Evolutionary conservation across 2,113 vertebrate genomes (phyloP).

Genomic region (Taurulus bubalis): DNA sequence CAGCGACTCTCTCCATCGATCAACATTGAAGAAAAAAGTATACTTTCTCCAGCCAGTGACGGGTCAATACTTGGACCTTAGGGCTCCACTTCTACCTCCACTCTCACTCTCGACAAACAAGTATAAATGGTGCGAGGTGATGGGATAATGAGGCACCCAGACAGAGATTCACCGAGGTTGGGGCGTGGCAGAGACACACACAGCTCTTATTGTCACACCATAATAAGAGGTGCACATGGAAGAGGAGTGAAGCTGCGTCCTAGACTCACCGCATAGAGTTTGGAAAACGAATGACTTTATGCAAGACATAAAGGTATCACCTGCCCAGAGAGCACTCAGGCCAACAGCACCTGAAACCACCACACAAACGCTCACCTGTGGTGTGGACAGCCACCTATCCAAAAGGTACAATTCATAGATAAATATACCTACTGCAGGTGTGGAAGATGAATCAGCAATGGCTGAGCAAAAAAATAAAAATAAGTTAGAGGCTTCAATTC

Average conservation of each 20-base stretch:
- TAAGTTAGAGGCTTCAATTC: constrained; percentile 10
- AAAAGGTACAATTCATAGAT: constrained; percentile 44
- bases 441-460: constrained; percentile 28
- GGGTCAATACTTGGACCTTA: constrained; percentile 55
- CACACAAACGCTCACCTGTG: constrained; percentile 3
- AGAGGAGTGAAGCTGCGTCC: constrained; percentile 17
- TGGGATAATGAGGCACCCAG: constrained; percentile 66
- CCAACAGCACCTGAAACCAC: constrained; percentile 1
- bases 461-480: background rate
- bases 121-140: constrained; percentile 73
- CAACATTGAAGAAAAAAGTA: constrained; percentile 32
- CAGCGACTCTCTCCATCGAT: constrained; percentile 33
- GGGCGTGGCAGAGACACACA: constrained; percentile 37
- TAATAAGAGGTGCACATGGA: constrained; percentile 23
- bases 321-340: constrained; percentile 55
- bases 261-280: constrained; percentile 35
- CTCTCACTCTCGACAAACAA: constrained; percentile 60
- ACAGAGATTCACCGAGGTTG: constrained; percentile 31
- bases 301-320: constrained; percentile 55
- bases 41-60: constrained; percentile 16
- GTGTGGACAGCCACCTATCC: constrained; percentile 10
- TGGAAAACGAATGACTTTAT: constrained; percentile 45
- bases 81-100: constrained; percentile 24
- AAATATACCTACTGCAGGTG: constrained; percentile 33
- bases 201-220: constrained; percentile 26